These are phyloP conservation scores for Eudyptes chrysolophus DNA, from an alignment of 2,113 vertebrate genomes.

Conservation along the genomic window DNA sequence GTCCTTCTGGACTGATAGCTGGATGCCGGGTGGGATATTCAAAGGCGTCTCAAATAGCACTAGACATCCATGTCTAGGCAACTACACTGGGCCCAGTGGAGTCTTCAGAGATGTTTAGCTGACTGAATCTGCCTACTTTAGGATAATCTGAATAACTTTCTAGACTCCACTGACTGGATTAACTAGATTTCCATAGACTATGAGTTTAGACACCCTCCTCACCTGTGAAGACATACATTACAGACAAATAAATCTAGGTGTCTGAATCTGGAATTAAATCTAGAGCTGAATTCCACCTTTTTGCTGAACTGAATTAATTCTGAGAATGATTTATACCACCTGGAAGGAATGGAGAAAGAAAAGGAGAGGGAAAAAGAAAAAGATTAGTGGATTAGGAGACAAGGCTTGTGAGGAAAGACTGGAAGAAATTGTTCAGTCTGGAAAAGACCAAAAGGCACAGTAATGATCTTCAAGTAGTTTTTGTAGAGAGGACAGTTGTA, in stretches of 20 bases:
- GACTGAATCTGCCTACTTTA: neutral
- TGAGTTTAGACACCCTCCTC: neutral
- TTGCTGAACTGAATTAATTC: neutral
- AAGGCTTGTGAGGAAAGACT: neutral
- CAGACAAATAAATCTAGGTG: neutral
- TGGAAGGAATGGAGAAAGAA: neutral
- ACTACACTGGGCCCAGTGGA: neutral
- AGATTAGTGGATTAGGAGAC: neutral
- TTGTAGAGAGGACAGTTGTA: neutral
- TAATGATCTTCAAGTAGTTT: neutral
- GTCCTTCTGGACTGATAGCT: neutral
- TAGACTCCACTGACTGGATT: neutral
- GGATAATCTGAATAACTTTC: neutral
- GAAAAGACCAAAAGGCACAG: neutral
- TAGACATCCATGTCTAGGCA: neutral
- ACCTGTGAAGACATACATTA: neutral
- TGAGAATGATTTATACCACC: neutral
- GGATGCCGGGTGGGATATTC: neutral
- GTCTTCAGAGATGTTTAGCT: neutral
- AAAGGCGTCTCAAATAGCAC: neutral
- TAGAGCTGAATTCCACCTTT: neutral
- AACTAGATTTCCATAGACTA: neutral
- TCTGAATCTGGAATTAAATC: neutral
- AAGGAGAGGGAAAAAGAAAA: rapidly evolving
- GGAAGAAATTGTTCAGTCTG: neutral